A percentile compares a stretch with the other conserved stretches of the same genome.
Conservation (phyloP, 2,888 invertebrate genomes). For the Trachelus stipa region DNA sequence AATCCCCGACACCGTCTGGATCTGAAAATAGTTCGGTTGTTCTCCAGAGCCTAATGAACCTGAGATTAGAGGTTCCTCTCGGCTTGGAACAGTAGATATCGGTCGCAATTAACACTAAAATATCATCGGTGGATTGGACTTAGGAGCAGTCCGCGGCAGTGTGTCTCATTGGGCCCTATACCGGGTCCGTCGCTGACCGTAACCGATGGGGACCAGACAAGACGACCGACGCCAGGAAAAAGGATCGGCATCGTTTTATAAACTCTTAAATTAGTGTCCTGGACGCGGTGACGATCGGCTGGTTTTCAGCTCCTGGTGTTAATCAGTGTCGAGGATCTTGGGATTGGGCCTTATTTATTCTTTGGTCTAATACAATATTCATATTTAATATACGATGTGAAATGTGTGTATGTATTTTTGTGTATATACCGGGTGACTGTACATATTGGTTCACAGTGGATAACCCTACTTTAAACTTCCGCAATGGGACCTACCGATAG, state of each 20-base stretch:
- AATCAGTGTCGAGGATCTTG: background rate
- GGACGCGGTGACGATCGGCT: slow-evolving; percentile 1
- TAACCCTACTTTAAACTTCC: background rate
- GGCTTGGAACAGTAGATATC: slow-evolving; percentile 54
- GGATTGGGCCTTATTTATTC: background rate
- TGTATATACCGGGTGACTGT: background rate
- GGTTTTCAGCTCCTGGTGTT: slow-evolving; percentile 2
- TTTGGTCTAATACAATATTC: background rate
- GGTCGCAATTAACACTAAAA: slow-evolving; percentile 62
- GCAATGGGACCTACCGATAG: background rate
- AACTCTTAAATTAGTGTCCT: slow-evolving; percentile 44
- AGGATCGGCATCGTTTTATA: slow-evolving; percentile 43
- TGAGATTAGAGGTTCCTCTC: slow-evolving; percentile 56
- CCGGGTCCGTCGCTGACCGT: slow-evolving; percentile 11
- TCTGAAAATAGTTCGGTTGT: slow-evolving; percentile 51
- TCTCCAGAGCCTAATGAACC: slow-evolving; percentile 55
- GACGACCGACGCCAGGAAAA: slow-evolving; percentile 19
- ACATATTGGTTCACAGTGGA: background rate
- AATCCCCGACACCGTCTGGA: slow-evolving; percentile 20
- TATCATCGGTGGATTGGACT: slow-evolving; percentile 55
- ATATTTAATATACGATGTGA: background rate
- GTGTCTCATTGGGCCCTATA: slow-evolving; percentile 33
- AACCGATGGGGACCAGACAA: slow-evolving; percentile 16
- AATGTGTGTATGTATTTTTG: background rate
- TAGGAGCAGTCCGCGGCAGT: slow-evolving; percentile 39